Evolutionary conservation across 2,888 invertebrate genomes (phyloP).

Genomic region (Reticulitermes lucifugus): DNA sequence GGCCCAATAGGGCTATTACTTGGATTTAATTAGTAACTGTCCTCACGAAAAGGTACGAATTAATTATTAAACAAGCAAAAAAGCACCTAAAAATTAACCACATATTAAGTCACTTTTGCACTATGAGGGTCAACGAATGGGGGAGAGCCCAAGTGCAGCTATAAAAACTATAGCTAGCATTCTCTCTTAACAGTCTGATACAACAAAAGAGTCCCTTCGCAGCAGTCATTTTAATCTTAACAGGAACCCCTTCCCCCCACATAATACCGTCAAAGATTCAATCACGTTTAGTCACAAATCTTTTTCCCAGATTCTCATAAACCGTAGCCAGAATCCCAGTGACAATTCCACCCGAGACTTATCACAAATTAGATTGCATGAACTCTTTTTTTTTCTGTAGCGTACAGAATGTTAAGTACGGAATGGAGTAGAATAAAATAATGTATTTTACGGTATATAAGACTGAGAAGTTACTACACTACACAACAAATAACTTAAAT

Average conservation of each 20-base stretch:
- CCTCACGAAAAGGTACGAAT: no score
- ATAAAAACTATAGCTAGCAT: constrained; percentile 27
- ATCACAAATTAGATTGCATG: background rate
- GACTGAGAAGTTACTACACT: no score
- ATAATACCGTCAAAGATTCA: background rate
- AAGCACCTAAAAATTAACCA: background rate
- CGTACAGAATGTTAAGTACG: no score
- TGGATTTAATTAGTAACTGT: no score
- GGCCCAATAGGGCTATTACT: no score
- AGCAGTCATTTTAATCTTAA: background rate
- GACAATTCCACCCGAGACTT: background rate
- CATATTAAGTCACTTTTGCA: background rate
- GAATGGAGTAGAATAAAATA: no score
- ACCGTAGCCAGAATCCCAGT: background rate
- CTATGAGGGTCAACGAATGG: background rate
- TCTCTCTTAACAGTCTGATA: constrained; percentile 8
- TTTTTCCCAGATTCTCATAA: background rate
- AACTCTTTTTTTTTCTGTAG: background rate
- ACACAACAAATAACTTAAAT: no score
- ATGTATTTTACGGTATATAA: no score
- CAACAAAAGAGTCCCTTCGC: constrained; percentile 7
- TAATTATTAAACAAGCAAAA: no score
- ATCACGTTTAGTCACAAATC: background rate
- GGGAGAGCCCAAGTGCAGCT: background rate
- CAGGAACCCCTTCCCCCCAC: background rate